These are phyloP conservation scores for Sanderia malayensis DNA, from an alignment of 30 jellyfish, hydroid and myxozoan species.

Conservation along the genomic window DNA sequence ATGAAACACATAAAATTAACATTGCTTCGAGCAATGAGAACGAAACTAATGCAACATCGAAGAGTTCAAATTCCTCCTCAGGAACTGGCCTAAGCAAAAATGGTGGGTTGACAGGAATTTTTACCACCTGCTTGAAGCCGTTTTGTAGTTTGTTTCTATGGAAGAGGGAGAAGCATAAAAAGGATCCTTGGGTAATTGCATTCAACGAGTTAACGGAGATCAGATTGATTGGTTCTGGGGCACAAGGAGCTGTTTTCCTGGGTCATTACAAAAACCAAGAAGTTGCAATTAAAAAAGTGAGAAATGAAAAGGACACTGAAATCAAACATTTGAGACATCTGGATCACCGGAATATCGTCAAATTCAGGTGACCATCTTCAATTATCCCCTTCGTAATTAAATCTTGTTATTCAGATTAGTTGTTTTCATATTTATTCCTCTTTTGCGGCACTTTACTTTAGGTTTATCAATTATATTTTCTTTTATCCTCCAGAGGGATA, in stretches of 20 bases:
- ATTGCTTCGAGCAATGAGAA: neutral
- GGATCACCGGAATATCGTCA: slow-evolving; percentile 86
- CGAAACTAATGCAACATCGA: neutral
- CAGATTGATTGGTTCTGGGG: slow-evolving; percentile 97
- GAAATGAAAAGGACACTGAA: slow-evolving; percentile 74
- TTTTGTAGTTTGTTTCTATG: slow-evolving; percentile 58
- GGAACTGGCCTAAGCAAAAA: neutral
- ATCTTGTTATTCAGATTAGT: too few relatives aligned
- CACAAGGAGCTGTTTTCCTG: slow-evolving; percentile 99
- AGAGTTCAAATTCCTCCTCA: neutral
- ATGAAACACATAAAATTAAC: neutral
- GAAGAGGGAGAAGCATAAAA: slow-evolving; percentile 14
- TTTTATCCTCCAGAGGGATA: slow-evolving; percentile 76
- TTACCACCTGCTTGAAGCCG: slow-evolving; percentile 68
- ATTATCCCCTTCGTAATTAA: too few relatives aligned
- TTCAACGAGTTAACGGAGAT: slow-evolving; percentile 84
- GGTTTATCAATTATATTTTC: slow-evolving; percentile 2
- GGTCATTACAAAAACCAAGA: slow-evolving; percentile 79
- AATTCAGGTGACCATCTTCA: slow-evolving; percentile 75
- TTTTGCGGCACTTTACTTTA: too few relatives aligned
- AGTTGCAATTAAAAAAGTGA: slow-evolving; percentile 93
- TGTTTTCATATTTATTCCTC: too few relatives aligned
- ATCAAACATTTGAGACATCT: slow-evolving; percentile 77
- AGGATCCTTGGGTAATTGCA: slow-evolving; percentile 88
- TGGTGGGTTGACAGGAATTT: slow-evolving; percentile 36